Percentiles rank a stretch among this genome's conserved stretches.
phyloP scores from a whole-genome alignment of 64 coral and sea anemone genomes.

The Dendronephthya gigantea region DNA sequence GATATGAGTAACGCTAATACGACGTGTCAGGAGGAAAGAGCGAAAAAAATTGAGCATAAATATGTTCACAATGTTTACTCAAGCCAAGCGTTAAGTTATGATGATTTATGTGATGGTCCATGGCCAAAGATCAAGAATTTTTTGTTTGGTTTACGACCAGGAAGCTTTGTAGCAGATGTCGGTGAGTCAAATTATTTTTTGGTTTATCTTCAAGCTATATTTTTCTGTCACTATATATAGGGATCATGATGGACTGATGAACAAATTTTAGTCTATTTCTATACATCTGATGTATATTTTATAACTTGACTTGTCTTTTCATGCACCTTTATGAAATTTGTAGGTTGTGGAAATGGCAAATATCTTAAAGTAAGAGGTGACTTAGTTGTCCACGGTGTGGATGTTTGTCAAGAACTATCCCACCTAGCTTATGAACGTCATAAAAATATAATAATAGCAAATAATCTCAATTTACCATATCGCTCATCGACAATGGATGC shows the following conservation, averaged over 20 bases:
- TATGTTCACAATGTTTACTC: slow-evolving; percentile 20
- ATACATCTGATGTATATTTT: no score
- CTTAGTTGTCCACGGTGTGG: slow-evolving; percentile 53
- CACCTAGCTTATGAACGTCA: slow-evolving; percentile 58
- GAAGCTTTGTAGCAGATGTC: background rate
- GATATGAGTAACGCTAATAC: background rate
- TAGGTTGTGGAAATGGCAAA: slow-evolving; percentile 83
- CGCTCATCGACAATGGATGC: slow-evolving; percentile 60
- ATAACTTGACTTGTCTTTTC: background rate
- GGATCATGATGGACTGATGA: no score
- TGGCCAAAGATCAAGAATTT: slow-evolving; percentile 12
- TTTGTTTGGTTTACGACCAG: background rate
- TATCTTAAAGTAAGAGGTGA: slow-evolving; percentile 57
- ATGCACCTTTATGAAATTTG: background rate
- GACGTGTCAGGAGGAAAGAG: background rate
- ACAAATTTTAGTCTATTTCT: no score
- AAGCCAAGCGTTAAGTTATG: background rate
- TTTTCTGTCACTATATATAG: no score
- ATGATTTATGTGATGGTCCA: background rate
- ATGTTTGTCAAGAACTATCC: slow-evolving; percentile 51
- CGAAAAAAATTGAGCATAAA: background rate
- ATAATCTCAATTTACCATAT: slow-evolving; percentile 77
- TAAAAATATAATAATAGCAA: slow-evolving; percentile 57
- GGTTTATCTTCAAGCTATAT: no score
- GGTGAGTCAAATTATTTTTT: background rate